A percentile compares a stretch with the other conserved stretches of the same genome.
phyloP scores from a whole-genome alignment of 2,797 vertebrate species.

The Onychomys torridus region DNA sequence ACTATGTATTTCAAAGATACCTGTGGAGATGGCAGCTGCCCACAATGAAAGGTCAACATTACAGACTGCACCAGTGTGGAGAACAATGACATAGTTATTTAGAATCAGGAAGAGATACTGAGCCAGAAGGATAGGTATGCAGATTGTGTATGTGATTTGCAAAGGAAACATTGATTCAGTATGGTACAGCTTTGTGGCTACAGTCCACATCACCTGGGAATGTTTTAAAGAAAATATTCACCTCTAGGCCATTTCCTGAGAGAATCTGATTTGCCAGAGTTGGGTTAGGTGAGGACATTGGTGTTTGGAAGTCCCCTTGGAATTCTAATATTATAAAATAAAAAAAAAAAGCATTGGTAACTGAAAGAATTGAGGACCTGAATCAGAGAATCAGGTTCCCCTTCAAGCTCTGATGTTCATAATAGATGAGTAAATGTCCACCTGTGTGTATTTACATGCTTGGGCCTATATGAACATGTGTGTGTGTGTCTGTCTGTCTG shows the following conservation, averaged over 20 bases:
- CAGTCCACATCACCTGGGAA: neutral
- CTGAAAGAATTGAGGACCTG: no score
- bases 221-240: neutral
- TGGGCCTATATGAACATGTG: neutral
- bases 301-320: no score
- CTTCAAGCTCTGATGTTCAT: neutral
- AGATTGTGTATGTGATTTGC: neutral
- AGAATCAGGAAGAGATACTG: neutral
- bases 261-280: no score
- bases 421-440: neutral
- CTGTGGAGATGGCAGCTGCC: neutral
- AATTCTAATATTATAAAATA: no score
- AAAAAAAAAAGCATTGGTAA: no score
- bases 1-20: neutral
- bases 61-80: neutral
- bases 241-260: no score
- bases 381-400: no score
- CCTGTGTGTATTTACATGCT: neutral
- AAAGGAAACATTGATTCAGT: rapidly evolving
- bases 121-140: neutral
- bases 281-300: no score
- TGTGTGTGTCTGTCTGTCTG: no score
- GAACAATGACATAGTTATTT: neutral
- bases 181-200: neutral
- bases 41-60: neutral